Base-by-base conservation (phyloP, 2,888 invertebrate genomes). In the Parnassius apollo region DNA sequence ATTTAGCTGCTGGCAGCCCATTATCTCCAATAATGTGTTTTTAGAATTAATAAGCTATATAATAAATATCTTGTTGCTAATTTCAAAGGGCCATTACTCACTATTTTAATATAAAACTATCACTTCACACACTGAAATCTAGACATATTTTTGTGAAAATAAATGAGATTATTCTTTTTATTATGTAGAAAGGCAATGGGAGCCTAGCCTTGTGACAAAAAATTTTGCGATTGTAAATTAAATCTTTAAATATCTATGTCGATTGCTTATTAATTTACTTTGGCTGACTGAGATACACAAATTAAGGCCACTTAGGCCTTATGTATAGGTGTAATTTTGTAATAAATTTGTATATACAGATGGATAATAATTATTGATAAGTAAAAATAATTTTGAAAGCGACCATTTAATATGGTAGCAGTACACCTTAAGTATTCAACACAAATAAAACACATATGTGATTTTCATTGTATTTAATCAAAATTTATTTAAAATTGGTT, bases 311-410 rank as follows among this genome's bases (percentile, higher is more conserved):
- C 58, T 68, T 66, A 61, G 55, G 67, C 49, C 57, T 56, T 57
- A 68, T 71, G 68, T 71, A 75, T 75, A 72, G 74, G 70, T 73
- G 76, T 83, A 82, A 84, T 85, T 83, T 84, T 86, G 73, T 73
- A 71, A 84, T 84, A 85, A 82, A 85, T 82, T 83, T 88, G 87
- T 88, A 87, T 77, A 88, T 86, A 86, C 78, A 80, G 76, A 76
- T 72, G 70, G 74, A 78, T 77, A 78, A 79, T 77, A 81, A 78
- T 75, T 76, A 79, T 72, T 66, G 65, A 65, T 74, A 74, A 73
- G 70, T 72, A 69, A 73, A 69, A 68, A 67, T 66, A 65, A 69
- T 67, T 67, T 65, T 57, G 64, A 68, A 70, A 73, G 69, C 70
- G 74, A 72, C 68, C 71, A 75, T 75, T 75, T 75, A 75, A 68